phyloP scores from a whole-genome alignment of 2,888 invertebrate genomes.

The Epistrophe eligans region DNA sequence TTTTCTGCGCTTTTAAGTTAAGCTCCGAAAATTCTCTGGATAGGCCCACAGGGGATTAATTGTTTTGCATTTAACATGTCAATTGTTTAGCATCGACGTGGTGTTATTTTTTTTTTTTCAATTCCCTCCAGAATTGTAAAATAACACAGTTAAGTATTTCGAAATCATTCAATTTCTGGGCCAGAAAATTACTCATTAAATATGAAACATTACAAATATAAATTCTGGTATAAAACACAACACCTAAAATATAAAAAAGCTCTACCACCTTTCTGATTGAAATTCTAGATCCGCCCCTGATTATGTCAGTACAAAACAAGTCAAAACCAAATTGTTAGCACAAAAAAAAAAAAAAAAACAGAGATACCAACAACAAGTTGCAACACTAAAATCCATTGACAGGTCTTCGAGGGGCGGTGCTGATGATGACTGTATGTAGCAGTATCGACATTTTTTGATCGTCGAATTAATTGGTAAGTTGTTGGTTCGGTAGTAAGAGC shows the following conservation, averaged over 20 bases:
- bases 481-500: slow-evolving; percentile 3
- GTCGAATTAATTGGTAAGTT: slow-evolving; percentile 6
- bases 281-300: not conserved
- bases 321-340: slow-evolving; percentile 1
- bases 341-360: slow-evolving; percentile 14
- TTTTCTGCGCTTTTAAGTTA: too few species aligned
- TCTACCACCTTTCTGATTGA: not conserved
- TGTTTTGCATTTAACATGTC: too few species aligned
- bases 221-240: not conserved
- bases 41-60: too few species aligned
- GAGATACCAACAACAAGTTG: slow-evolving; percentile 11
- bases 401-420: slow-evolving; percentile 21
- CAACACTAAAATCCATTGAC: slow-evolving; percentile 43
- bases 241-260: not conserved
- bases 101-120: too few species aligned
- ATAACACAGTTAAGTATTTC: too few species aligned
- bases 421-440: slow-evolving; percentile 11
- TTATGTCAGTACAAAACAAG: not conserved
- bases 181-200: too few species aligned
- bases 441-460: slow-evolving; percentile 20
- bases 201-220: too few species aligned
- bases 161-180: too few species aligned
- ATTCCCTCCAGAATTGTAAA: too few species aligned
- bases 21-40: too few species aligned
- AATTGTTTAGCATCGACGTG: too few species aligned